A percentile compares a stretch with the other conserved stretches of the same genome.
Conservation (phyloP, 2,888 invertebrate species). For the Halictus quadricinctus region DNA sequence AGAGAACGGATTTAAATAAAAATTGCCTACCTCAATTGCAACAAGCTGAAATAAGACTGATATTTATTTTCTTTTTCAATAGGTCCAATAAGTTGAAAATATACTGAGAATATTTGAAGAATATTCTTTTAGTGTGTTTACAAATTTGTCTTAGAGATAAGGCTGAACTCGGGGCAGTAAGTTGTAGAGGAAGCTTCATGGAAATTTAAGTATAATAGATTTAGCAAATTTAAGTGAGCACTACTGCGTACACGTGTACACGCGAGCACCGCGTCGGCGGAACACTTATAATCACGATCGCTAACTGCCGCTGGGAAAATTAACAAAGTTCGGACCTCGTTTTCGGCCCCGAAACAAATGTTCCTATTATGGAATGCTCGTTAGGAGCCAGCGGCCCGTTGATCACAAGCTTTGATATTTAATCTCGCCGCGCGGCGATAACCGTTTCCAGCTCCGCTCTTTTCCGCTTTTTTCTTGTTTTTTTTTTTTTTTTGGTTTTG, state of each 20-base stretch:
- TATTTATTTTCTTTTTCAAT: too few relatives aligned
- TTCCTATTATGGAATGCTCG: constrained; percentile 20
- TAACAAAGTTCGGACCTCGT: constrained; percentile 25
- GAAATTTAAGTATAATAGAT: neutral
- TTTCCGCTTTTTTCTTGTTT: neutral
- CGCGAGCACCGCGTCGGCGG: constrained; percentile 32
- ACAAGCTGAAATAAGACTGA: too few relatives aligned
- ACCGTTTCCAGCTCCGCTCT: neutral
- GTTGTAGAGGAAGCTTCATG: neutral
- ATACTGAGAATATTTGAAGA: too few relatives aligned
- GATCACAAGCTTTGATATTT: constrained; percentile 11
- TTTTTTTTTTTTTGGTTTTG: neutral
- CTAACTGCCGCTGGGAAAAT: constrained; percentile 21
- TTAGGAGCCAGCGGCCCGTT: neutral
- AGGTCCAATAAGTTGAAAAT: neutral
- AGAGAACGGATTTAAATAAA: too few relatives aligned
- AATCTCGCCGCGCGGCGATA: neutral
- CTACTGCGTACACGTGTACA: constrained; percentile 17
- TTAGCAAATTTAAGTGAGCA: neutral
- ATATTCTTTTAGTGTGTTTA: neutral
- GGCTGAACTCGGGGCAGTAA: too few relatives aligned
- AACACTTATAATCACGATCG: constrained; percentile 35
- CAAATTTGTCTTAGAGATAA: neutral
- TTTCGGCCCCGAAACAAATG: constrained; percentile 14
- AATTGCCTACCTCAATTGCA: too few relatives aligned